These are phyloP conservation scores for Mesoclemmys tuberculata DNA, from an alignment of 2,113 vertebrate species.

Conservation along the genomic window DNA sequence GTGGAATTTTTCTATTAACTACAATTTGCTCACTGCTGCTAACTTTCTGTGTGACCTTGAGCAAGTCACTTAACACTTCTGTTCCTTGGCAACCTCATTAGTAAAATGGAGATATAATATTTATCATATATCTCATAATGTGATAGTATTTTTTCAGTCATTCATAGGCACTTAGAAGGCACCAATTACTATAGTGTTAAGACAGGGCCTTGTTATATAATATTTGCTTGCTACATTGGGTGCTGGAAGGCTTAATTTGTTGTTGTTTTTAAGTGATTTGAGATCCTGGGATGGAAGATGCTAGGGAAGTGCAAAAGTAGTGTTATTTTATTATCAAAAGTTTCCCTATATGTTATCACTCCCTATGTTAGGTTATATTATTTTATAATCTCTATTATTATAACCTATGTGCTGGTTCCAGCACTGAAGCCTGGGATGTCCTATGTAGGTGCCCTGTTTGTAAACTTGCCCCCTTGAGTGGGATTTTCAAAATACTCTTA, in stretches of 20 bases:
- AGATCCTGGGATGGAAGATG: constrained; percentile 29
- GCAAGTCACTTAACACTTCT: background rate
- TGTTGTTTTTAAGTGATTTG: constrained; percentile 55
- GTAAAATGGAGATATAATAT: constrained; percentile 2
- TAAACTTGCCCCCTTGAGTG: constrained; percentile 4
- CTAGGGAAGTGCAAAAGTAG: constrained; percentile 60
- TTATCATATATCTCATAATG: constrained; percentile 3
- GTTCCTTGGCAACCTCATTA: background rate
- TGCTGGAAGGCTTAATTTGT: constrained; percentile 70
- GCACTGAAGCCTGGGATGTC: constrained; percentile 63
- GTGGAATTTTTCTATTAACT: background rate
- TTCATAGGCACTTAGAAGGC: constrained; percentile 55
- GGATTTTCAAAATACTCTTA: constrained; percentile 6
- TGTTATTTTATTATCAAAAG: constrained; percentile 72
- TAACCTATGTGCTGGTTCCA: constrained; percentile 60
- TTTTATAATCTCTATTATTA: constrained; percentile 73
- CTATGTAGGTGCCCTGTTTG: constrained; percentile 39
- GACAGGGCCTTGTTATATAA: constrained; percentile 35
- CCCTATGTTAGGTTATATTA: constrained; percentile 71
- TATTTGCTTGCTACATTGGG: background rate
- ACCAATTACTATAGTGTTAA: constrained; percentile 47
- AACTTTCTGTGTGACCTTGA: background rate
- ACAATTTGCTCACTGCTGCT: background rate
- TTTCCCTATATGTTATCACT: constrained; percentile 43
- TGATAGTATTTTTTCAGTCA: constrained; percentile 59